Evolutionary conservation across 2,888 invertebrate genomes (phyloP), one percentile per base, ranked within the genome.

Genomic region (Fissipunctia ypsillon): DNA sequence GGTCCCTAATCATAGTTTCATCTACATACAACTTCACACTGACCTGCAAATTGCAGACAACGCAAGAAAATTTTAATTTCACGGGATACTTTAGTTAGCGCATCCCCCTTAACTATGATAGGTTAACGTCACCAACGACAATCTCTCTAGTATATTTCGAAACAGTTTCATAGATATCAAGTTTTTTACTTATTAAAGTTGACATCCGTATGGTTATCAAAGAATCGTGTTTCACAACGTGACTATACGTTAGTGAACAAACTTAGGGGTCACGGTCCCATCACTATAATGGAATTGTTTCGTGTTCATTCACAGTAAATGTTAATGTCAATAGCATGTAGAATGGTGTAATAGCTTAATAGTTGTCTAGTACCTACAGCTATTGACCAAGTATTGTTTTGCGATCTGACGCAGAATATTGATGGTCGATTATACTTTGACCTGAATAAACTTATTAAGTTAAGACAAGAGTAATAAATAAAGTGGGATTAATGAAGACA

Each of bases 271-370:
- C 81, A 83, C 43, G 68, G 43, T 16, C 22, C 52, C 70, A 69
- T 71, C 48, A 22, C 31, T 54, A 25, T 80, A 83, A 87, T 81
- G 78, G 60, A 86, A 84, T 80, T 75, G 75, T 69, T 73, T 84
- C 75, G 73, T 80, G 81, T 54, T 41, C 45, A 57, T 41, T 12
- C 12, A 35, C 68, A 60, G 56, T 66, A 61, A 81, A 60, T 41
- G 50, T 22, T 60, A 22, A 35, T 48, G n/a, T 19, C 59, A 50
- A 64, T 54, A 38, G 35, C 35, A 35, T 6, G 9, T 54, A 48
- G 43, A 52, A 52, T 69, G 1, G 16, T 19, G 25, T 31, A 57
- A 31, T 48, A 43, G 48, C 48, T 52, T 73, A 38, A 41, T 60
- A 73, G 12, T n/a, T 48, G 28, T 60, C 22, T 50, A 22, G 14